Evolutionary conservation across 64 coral and sea anemone species (phyloP).

Genomic region (Montipora capricornis): DNA sequence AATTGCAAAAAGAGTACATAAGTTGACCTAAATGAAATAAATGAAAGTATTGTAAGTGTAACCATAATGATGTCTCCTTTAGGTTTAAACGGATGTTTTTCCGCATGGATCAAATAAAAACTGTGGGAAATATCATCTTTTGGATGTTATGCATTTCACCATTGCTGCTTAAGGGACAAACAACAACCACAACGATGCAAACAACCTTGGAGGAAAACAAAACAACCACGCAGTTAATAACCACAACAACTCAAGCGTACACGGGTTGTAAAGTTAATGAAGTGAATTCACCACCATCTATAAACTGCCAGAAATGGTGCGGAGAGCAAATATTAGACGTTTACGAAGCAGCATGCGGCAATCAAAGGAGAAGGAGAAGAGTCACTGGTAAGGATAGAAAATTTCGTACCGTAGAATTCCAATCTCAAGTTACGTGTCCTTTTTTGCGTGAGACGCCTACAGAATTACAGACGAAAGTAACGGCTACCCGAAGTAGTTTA

Average conservation of each 20-base stretch:
- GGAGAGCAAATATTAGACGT: not conserved
- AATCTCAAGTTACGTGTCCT: too few relatives aligned
- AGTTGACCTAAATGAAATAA: too few relatives aligned
- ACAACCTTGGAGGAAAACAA: not conserved
- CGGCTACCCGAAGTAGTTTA: too few relatives aligned
- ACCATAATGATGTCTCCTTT: not conserved
- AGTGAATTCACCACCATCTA: not conserved
- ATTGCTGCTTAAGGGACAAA: not conserved
- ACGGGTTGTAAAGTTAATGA: not conserved
- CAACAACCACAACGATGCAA: not conserved
- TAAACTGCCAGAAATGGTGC: not conserved
- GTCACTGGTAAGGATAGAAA: not conserved
- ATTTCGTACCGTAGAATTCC: not conserved
- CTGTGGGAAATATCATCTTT: not conserved
- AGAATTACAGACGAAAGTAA: too few relatives aligned
- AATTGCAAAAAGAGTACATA: too few relatives aligned
- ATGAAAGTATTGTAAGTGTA: too few relatives aligned
- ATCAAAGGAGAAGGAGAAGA: not conserved
- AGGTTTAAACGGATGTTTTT: not conserved
- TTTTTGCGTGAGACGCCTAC: too few relatives aligned
- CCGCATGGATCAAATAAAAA: constrained; percentile 8
- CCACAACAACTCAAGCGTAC: not conserved
- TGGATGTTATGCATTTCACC: not conserved
- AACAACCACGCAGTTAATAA: not conserved
- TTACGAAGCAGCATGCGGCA: not conserved